phyloP scores from a whole-genome alignment of 2,888 invertebrate species.

The Meta bourneti region DNA sequence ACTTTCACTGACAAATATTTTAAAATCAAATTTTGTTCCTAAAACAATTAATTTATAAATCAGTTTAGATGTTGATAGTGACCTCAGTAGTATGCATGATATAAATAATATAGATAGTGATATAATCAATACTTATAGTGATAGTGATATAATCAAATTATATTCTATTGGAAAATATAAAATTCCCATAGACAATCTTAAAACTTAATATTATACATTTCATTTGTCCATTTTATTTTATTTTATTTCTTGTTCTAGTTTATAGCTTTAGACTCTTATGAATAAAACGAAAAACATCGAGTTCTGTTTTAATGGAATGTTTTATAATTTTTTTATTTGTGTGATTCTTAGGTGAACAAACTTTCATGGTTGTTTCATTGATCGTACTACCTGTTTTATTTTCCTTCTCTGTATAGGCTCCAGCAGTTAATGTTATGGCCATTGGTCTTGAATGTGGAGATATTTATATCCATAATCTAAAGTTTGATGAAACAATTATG shows the following conservation, averaged over 20 bases:
- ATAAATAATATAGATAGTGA: too few species aligned
- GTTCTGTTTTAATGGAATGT: neutral
- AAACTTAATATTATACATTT: neutral
- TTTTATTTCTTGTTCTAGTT: neutral
- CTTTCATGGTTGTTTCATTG: too few species aligned
- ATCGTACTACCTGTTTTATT: neutral
- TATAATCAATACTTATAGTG: too few species aligned
- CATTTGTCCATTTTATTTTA: neutral
- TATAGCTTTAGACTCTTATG: neutral
- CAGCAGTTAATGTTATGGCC: constrained; percentile 95
- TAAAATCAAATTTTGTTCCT: too few species aligned
- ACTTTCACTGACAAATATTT: too few species aligned
- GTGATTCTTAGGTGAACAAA: constrained; percentile 7
- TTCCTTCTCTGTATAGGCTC: constrained; percentile 83
- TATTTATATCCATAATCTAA: constrained; percentile 92
- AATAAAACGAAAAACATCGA: too few species aligned
- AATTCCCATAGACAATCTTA: neutral
- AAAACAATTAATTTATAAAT: too few species aligned
- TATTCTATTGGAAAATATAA: too few species aligned
- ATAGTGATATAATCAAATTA: too few species aligned
- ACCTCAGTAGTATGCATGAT: too few species aligned
- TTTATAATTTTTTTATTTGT: too few species aligned
- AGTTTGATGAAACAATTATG: constrained; percentile 90
- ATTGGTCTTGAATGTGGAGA: constrained; percentile 91
- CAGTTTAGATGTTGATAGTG: too few species aligned